These are phyloP conservation scores for Burhinus bistriatus DNA, from an alignment of 2,113 vertebrate genomes.

Conservation along the genomic window DNA sequence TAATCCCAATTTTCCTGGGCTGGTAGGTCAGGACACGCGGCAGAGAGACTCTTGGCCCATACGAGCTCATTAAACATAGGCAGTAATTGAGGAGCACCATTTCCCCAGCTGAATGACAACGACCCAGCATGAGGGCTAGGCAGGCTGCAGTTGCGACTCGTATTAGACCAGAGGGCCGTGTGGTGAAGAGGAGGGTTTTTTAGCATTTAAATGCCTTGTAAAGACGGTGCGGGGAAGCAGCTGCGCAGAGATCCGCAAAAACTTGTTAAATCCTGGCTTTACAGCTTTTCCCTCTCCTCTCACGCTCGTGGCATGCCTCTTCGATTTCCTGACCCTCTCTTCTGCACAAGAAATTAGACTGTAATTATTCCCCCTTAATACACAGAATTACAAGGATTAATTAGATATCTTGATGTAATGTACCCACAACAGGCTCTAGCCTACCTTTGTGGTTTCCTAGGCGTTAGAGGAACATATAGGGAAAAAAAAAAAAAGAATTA, in stretches of 20 bases:
- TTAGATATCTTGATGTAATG: background rate
- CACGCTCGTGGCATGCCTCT: too few species aligned
- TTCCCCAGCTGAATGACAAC: background rate
- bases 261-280: background rate
- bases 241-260: background rate
- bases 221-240: too few species aligned
- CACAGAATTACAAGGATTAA: background rate
- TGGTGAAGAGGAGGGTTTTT: accelerated
- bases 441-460: background rate
- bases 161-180: background rate
- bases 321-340: background rate
- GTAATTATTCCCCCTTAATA: background rate
- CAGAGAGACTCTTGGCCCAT: too few species aligned
- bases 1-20: background rate
- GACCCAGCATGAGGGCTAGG: background rate
- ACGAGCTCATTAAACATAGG: background rate
- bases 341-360: background rate
- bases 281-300: accelerated
- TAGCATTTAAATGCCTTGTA: too few species aligned
- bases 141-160: accelerated
- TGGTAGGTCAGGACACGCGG: background rate
- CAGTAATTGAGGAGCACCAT: background rate
- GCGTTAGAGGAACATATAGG: background rate
- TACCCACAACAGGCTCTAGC: background rate
- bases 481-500: too few species aligned